Conservation (phyloP, 1,140 invertebrate species). For the Heliconius eleuchia region DNA sequence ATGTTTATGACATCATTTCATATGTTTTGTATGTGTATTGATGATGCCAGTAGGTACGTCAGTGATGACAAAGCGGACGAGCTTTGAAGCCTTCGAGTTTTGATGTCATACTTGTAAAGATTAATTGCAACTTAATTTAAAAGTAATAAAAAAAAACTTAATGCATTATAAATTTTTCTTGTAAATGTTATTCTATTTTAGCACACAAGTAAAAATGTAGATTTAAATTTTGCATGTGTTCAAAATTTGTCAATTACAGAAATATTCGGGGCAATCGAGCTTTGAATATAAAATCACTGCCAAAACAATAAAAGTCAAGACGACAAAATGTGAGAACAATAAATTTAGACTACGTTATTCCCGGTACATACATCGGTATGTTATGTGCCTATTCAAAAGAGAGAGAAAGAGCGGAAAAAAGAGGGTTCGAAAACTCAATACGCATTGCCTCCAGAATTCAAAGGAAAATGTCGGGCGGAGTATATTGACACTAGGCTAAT, state of each 20-base stretch:
- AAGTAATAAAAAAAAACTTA: not conserved
- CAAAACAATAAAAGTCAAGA: not conserved
- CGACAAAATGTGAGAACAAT: not conserved
- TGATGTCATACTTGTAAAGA: conserved; percentile 42
- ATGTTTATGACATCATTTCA: conserved; percentile 53
- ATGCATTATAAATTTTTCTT: not conserved
- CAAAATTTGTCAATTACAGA: conserved; percentile 1
- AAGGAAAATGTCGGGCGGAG: no score
- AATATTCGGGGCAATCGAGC: not conserved
- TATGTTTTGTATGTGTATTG: conserved; percentile 42
- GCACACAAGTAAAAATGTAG: not conserved
- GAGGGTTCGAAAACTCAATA: no score
- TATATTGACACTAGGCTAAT: no score
- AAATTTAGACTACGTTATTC: conserved; percentile 22
- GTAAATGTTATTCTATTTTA: not conserved
- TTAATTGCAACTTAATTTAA: not conserved
- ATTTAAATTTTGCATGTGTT: not conserved
- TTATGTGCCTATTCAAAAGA: not conserved
- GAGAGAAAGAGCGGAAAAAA: no score
- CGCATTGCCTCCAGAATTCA: no score
- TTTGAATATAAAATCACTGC: not conserved
- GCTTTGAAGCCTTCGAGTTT: conserved; percentile 17
- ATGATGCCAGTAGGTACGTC: conserved; percentile 46
- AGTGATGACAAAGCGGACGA: conserved; percentile 41
- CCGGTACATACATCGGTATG: not conserved